Evolutionary conservation across 2,797 vertebrate genomes (phyloP).

Genomic region (Meriones psammophilus): DNA sequence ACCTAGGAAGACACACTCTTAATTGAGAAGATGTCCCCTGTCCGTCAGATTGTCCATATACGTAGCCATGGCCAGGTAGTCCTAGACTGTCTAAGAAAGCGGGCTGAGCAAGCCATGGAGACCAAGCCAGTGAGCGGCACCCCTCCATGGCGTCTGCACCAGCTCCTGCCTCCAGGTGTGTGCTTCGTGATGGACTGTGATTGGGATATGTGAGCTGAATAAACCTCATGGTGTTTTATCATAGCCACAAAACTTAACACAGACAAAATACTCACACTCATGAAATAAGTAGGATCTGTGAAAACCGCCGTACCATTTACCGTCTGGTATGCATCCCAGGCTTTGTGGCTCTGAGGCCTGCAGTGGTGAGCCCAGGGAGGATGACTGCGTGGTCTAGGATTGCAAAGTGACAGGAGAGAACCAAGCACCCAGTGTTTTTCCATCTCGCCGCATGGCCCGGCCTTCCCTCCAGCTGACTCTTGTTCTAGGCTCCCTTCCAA

Average conservation of each 20-base stretch:
- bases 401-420: neutral
- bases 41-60: neutral
- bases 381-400: neutral
- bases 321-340: rapidly evolving
- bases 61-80: no score
- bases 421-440: neutral
- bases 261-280: neutral
- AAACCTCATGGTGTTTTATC: neutral
- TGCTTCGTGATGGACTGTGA: neutral
- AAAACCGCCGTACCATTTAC: neutral
- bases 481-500: neutral
- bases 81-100: neutral
- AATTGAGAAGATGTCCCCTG: neutral
- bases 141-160: neutral
- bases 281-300: neutral
- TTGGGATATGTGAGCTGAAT: neutral
- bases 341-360: neutral
- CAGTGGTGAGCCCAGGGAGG: neutral
- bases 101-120: no score
- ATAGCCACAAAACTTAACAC: neutral
- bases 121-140: neutral
- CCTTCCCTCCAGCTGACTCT: neutral
- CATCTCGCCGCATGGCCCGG: rapidly evolving
- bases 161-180: neutral
- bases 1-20: neutral